Base-by-base conservation (phyloP, 2,888 invertebrate species). In the Lysandra coridon region DNA sequence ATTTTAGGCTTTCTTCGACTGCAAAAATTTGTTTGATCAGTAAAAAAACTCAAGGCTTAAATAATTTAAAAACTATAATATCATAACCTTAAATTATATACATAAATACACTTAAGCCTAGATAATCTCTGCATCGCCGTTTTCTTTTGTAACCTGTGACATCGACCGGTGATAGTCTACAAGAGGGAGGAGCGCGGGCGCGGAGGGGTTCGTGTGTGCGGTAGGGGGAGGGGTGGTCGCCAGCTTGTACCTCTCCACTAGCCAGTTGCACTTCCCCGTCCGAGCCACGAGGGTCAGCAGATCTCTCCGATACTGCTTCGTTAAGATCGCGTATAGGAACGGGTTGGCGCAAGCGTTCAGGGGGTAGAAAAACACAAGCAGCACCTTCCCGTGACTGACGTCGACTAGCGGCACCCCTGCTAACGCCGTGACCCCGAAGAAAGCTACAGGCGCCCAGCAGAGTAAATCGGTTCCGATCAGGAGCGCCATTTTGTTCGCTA, bases 321-420 rank as follows among this genome's bases (percentile, higher is more conserved):
- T 98, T 86, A 98, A 94, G 83, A 98, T 97, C 30, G 98, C 98
- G 90, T 98, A 99, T 3, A 99, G 92, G 93, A 98, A 98, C 0
- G 98, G 98, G 92, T 99, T 98, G 64, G 98, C 98, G 88, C 98
- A 98, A 0, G 98, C 97, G 90, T 98, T 98, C 81, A 99, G 91
- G 0, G 98, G 98, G 88, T 98, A 98, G 88, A 98, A 98, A 88
- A 98, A 98, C 10, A 98, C 98, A 81, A 98, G 91, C 14, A 98
- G 92, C 78, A 98, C 97, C 90, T 97, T 97, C 0, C 97, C 97
- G 85, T 96, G 96, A 7, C 97, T 96, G 0, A 98, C 97, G 84
- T 97, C 97, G 73, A 98, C 98, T 81, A 98, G 90, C 0, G 98
- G 98, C 83, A 95, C 96, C 0, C 98, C 98, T 0, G 97, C 96